Evolutionary conservation across 2,113 vertebrate species (phyloP).

Genomic region (Elephantulus edwardii): DNA sequence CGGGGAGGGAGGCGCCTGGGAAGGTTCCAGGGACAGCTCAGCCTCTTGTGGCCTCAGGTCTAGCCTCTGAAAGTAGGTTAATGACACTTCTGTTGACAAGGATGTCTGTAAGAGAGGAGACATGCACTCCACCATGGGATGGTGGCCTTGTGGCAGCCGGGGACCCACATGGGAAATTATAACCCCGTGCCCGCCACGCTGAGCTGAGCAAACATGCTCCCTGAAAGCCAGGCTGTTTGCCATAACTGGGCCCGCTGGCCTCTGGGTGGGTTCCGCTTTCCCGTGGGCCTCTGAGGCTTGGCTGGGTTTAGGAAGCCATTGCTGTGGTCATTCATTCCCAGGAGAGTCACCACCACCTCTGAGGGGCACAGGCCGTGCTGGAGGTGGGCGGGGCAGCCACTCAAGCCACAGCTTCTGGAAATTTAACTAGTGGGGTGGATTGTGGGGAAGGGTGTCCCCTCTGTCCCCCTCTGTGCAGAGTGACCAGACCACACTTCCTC

Average conservation of each 20-base stretch:
- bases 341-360: neutral
- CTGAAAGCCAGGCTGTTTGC: slow-evolving; percentile 61
- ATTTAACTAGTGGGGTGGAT: neutral
- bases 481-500: neutral
- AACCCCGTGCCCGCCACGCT: neutral
- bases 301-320: slow-evolving; percentile 51
- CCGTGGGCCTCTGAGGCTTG: slow-evolving; percentile 64
- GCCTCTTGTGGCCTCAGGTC: neutral
- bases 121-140: neutral
- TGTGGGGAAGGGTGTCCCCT: neutral
- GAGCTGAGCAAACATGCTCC: neutral
- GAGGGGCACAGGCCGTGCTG: neutral
- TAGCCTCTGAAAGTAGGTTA: neutral
- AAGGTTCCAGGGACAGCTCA: slow-evolving; percentile 7
- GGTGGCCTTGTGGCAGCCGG: neutral
- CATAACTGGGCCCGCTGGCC: slow-evolving; percentile 47
- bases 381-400: neutral
- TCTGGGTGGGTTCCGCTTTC: slow-evolving; percentile 51
- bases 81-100: slow-evolving; percentile 44
- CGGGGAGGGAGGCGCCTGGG: neutral
- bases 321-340: slow-evolving; percentile 55
- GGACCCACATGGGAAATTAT: too few species aligned
- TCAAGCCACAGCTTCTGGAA: neutral
- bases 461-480: neutral
- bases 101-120: neutral